Base-by-base conservation (phyloP, 2,888 invertebrate species). In the Cataglyphis albicans region DNA sequence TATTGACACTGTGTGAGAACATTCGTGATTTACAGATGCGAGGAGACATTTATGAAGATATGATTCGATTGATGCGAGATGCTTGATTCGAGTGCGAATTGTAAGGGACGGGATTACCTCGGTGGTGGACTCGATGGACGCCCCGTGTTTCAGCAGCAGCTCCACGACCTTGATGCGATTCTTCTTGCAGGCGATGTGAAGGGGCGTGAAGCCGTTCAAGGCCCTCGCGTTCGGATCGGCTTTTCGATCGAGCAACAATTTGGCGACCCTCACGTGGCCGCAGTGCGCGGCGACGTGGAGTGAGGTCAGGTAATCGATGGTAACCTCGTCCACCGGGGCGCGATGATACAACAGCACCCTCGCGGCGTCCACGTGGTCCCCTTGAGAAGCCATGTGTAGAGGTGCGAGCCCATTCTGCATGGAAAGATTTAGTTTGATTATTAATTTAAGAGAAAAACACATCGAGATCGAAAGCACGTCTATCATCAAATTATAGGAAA, bases 121-220 rank as follows among this genome's bases (percentile, higher is more conserved):
- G 57, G 97, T 97, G 15, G 97, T 97, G 29, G 97, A 96, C 92
- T 97, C 97, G 90, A 97, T 96, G 81, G 96, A 96, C 21, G 99
- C 99, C 83, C 98, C 98, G 95, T 99, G 98, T 95, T 99, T 99
- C 85, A 99, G 96, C 78, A 99, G 96, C 85, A 99, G 95, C 94
- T 99, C 99, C 9, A 99, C 99, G 68, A 99, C 97, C 95, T 99
- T 99, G 91, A 99, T 98, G 78, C 99, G 96, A 95, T 99, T 99
- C 95, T 99, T 99, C 95, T 99, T 99, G 95, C 99, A 99, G 4
- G 99, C 99, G 92, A 99, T 99, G 95, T 99, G 99, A 78, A 99
- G 96, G 0, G 99, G 99, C 0, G 99, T 99, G 95, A 99, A 99
- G 0, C 99, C 99, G 94, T 99, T 99, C 48, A 99, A 96, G 4